phyloP scores from a whole-genome alignment of 2,797 vertebrate genomes.

The Poeciliopsis gracilis region DNA sequence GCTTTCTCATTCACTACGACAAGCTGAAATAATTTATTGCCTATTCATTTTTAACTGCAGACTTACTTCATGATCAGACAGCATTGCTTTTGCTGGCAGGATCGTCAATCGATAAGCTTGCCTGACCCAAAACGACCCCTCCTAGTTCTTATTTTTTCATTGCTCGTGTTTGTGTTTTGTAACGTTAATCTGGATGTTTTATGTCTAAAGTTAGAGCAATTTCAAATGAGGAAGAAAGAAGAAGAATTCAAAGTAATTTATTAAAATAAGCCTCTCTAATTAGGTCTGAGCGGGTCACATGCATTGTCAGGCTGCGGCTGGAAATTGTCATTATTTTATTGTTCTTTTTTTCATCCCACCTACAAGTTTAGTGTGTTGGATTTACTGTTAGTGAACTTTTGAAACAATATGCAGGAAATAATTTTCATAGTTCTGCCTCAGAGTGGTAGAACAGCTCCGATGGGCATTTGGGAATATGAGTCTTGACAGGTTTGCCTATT shows the following conservation, averaged over 20 bases:
- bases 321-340: background rate
- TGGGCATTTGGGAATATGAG: constrained; percentile 49
- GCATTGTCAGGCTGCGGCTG: background rate
- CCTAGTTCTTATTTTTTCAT: background rate
- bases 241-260: background rate
- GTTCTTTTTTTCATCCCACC: background rate
- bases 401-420: constrained; percentile 33
- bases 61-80: background rate
- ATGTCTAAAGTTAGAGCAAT: background rate
- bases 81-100: background rate
- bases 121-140: background rate
- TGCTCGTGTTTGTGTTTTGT: background rate
- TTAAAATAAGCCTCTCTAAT: background rate
- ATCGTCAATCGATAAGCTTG: too few relatives aligned
- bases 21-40: background rate
- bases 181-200: background rate
- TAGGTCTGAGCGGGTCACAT: background rate
- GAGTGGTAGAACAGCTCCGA: constrained; percentile 40
- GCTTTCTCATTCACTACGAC: background rate
- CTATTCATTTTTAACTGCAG: background rate
- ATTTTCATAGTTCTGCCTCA: constrained; percentile 27
- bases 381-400: constrained; percentile 20
- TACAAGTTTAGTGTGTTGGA: background rate
- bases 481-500: constrained; percentile 60
- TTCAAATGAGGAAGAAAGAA: background rate